These are phyloP conservation scores for Plusia festucae DNA, from an alignment of 2,888 invertebrate genomes.

Conservation along the genomic window DNA sequence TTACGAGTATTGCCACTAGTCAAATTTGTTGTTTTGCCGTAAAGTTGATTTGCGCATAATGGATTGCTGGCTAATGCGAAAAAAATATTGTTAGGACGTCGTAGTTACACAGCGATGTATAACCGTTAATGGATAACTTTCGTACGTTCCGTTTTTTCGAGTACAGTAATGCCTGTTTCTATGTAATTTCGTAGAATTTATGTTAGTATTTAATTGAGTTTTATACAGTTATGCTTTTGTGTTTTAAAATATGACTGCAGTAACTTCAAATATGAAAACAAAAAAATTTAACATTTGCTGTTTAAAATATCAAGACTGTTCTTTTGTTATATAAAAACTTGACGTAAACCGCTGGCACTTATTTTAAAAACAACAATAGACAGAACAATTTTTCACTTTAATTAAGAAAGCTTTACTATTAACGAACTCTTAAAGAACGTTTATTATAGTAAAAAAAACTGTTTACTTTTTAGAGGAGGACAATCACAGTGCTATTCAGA, in stretches of 20 bases:
- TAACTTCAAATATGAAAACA: slow-evolving; percentile 15
- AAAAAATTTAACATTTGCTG: not conserved
- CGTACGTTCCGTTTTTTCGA: slow-evolving; percentile 23
- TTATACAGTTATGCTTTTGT: slow-evolving; percentile 38
- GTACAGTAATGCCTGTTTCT: slow-evolving; percentile 38
- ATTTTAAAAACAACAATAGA: not conserved
- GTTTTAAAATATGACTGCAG: slow-evolving; percentile 27
- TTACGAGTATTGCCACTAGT: slow-evolving; percentile 72
- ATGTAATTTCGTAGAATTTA: slow-evolving; percentile 45
- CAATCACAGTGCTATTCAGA: not conserved
- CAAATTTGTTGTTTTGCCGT: slow-evolving; percentile 72
- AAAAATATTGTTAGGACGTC: slow-evolving; percentile 62
- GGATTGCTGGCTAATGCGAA: slow-evolving; percentile 68
- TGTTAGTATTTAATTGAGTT: slow-evolving; percentile 50
- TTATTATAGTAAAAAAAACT: not conserved
- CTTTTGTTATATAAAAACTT: slow-evolving; percentile 3
- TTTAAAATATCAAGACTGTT: not conserved
- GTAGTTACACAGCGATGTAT: slow-evolving; percentile 49
- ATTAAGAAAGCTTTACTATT: not conserved
- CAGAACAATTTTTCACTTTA: not conserved
- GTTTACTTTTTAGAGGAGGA: not conserved
- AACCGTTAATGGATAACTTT: slow-evolving; percentile 49
- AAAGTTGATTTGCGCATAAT: slow-evolving; percentile 70
- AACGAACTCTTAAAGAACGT: not conserved
- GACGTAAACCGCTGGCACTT: not conserved